Conservation (phyloP, 2,888 invertebrate genomes). For the Busseola fusca region DNA sequence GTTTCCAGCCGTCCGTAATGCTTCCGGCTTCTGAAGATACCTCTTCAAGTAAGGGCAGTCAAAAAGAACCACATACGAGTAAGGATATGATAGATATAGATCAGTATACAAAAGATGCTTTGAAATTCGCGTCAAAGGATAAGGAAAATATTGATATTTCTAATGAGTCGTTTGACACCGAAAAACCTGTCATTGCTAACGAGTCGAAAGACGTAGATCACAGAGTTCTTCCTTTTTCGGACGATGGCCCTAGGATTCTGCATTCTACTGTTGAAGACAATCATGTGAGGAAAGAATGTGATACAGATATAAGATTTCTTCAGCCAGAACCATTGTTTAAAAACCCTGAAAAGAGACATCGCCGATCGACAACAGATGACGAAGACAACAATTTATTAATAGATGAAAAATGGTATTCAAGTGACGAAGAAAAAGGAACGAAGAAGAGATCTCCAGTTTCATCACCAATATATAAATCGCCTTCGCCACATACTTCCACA, state of each 20-base stretch:
- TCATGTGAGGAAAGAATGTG: constrained; percentile 74
- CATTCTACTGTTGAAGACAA: constrained; percentile 67
- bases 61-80: constrained; percentile 71
- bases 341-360: constrained; percentile 83
- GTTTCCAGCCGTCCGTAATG: constrained; percentile 77
- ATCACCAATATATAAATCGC: constrained; percentile 75
- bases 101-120: constrained; percentile 88
- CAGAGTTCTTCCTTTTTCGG: constrained; percentile 83
- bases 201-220: constrained; percentile 87
- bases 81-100: constrained; percentile 87
- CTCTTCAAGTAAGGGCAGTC: constrained; percentile 59
- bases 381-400: constrained; percentile 89
- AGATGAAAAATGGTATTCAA: constrained; percentile 93
- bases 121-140: constrained; percentile 86
- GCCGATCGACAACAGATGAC: constrained; percentile 88
- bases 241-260: constrained; percentile 71
- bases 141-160: constrained; percentile 85
- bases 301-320: constrained; percentile 85
- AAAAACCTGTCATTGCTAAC: constrained; percentile 70
- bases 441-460: constrained; percentile 80
- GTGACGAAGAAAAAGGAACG: constrained; percentile 91
- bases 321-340: constrained; percentile 85
- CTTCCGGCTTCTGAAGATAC: constrained; percentile 68
- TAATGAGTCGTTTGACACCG: constrained; percentile 78
- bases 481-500: constrained; percentile 76